A percentile compares a stretch with the other conserved stretches of the same genome.
These are phyloP conservation scores for Oreochromis grahami DNA, from an alignment of 2,797 vertebrate genomes.

Conservation along the genomic window DNA sequence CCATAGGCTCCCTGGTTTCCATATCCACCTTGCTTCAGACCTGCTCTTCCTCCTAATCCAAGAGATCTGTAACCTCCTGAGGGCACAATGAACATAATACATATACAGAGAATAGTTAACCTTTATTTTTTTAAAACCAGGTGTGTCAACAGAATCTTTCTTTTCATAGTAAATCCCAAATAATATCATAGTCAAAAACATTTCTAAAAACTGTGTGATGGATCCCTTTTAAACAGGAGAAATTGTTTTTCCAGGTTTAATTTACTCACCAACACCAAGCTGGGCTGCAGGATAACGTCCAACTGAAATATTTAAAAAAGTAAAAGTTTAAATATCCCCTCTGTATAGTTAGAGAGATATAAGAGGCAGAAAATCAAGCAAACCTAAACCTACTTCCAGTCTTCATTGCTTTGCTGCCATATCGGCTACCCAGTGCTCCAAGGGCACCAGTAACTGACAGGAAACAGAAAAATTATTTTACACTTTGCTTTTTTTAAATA, in stretches of 20 bases:
- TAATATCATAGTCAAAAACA: not conserved
- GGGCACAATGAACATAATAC: not conserved
- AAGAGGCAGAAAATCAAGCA: not conserved
- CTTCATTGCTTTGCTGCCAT: conserved; percentile 64
- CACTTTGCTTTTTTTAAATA: not conserved
- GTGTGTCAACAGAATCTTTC: not conserved
- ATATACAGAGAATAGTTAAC: not conserved
- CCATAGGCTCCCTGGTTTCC: conserved; percentile 58
- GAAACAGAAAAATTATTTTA: not conserved
- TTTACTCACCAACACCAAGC: conserved; percentile 47
- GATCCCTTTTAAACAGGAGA: not conserved
- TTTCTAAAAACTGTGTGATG: not conserved
- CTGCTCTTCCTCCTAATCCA: conserved; percentile 51
- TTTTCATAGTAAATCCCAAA: not conserved
- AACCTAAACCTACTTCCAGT: conserved; percentile 45
- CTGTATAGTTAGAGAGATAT: not conserved
- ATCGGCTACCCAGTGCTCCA: conserved; percentile 54
- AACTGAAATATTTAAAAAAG: conserved; percentile 31
- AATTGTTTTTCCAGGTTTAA: not conserved
- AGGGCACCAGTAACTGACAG: conserved; percentile 41
- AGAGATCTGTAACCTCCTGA: conserved; percentile 64
- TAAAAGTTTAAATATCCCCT: not conserved
- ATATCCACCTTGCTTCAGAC: conserved; percentile 56
- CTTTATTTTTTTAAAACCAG: no score
- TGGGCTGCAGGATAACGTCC: conserved; percentile 65